These are phyloP conservation scores for Rhineura floridana DNA, from an alignment of 2,113 vertebrate genomes.

Conservation along the genomic window DNA sequence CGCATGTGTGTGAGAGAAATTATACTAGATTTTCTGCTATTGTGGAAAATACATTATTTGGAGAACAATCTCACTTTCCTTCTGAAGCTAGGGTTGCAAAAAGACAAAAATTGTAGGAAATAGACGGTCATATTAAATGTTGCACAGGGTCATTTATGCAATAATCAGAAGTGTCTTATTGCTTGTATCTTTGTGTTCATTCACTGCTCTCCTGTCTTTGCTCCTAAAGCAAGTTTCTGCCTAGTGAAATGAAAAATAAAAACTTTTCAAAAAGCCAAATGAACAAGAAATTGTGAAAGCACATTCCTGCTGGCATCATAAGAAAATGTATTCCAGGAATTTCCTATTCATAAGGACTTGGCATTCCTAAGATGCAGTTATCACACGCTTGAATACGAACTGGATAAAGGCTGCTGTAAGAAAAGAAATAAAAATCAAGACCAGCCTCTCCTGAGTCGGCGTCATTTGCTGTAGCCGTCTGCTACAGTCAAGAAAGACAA, in stretches of 20 bases:
- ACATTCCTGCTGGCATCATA: conserved; percentile 7
- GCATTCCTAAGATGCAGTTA: conserved; percentile 46
- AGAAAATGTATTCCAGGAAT: conserved; percentile 67
- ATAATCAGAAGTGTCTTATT: conserved; percentile 47
- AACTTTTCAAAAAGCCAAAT: background rate
- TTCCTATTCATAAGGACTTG: conserved; percentile 58
- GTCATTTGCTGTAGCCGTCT: background rate
- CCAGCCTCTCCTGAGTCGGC: background rate
- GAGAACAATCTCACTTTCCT: background rate
- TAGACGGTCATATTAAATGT: conserved; percentile 25
- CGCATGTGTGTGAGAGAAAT: background rate
- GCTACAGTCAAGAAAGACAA: background rate
- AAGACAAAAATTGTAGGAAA: conserved; percentile 6
- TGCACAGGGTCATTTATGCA: conserved; percentile 37
- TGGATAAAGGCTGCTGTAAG: background rate
- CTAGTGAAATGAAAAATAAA: conserved; percentile 25
- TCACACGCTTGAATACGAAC: conserved; percentile 12
- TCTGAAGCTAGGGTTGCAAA: background rate
- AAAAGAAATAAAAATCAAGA: conserved; percentile 5
- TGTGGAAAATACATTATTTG: background rate
- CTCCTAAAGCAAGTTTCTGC: fast-evolving
- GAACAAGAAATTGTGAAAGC: conserved; percentile 44
- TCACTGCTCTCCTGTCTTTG: conserved; percentile 37
- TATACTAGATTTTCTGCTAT: background rate
- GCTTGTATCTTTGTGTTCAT: conserved; percentile 24